phyloP scores from a whole-genome alignment of 2,797 vertebrate species.

The Thalassophryne amazonica region DNA sequence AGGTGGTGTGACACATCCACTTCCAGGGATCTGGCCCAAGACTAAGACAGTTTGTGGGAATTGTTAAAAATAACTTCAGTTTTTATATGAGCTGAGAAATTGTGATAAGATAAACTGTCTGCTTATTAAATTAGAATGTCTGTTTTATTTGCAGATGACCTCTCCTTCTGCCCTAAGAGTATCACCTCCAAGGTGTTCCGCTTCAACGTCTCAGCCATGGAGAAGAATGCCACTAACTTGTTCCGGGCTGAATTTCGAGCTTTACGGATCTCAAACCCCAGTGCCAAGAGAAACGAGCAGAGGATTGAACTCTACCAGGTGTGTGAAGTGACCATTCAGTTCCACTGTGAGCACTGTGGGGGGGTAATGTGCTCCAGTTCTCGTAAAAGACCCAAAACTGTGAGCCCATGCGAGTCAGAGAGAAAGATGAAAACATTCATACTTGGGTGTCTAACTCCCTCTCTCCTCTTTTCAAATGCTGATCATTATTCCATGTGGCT shows the following conservation, averaged over 20 bases:
- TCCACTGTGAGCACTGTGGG: slow-evolving; percentile 39
- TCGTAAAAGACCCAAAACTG: slow-evolving; percentile 22
- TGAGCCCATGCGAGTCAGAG: slow-evolving; percentile 37
- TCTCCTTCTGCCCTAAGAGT: slow-evolving; percentile 88
- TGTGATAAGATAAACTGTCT: too few relatives aligned
- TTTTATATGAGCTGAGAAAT: too few relatives aligned
- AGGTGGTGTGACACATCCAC: too few relatives aligned
- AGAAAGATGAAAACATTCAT: slow-evolving; percentile 69
- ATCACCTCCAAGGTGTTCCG: slow-evolving; percentile 93
- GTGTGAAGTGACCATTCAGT: slow-evolving; percentile 51
- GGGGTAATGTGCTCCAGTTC: slow-evolving; percentile 37
- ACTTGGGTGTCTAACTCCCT: slow-evolving; percentile 58
- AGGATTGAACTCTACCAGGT: slow-evolving; percentile 98
- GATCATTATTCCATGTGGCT: slow-evolving; percentile 75
- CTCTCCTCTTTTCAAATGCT: slow-evolving; percentile 44
- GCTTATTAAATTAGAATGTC: slow-evolving; percentile 44
- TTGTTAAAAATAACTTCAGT: too few relatives aligned
- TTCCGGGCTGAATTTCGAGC: slow-evolving; percentile 96
- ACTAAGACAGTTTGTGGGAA: too few relatives aligned
- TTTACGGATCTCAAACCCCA: slow-evolving; percentile 85
- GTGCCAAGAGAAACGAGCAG: slow-evolving; percentile 91
- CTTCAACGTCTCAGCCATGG: slow-evolving; percentile 93
- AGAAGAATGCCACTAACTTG: slow-evolving; percentile 94
- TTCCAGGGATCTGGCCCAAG: too few relatives aligned
- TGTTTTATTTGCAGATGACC: slow-evolving; percentile 83